Evolutionary conservation across 2,888 invertebrate genomes (phyloP), one percentile per base, ranked within the genome.

Genomic region (Pegoplata infirma): DNA sequence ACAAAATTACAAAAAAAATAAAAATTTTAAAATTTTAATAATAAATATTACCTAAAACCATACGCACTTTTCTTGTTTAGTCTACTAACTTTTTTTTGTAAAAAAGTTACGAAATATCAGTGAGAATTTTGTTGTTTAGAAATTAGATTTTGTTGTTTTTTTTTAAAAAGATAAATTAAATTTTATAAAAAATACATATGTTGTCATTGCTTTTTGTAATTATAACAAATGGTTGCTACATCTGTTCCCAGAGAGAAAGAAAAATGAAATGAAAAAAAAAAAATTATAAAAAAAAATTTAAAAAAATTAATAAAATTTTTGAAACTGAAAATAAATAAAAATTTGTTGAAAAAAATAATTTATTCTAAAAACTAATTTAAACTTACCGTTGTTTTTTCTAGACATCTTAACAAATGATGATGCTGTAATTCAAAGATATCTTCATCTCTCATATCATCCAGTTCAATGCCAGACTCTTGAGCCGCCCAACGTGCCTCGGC

Each of bases 371-470:
- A 21, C 12, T 47, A 40, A 14, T 21, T 44, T 10, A 19, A 55
- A 75, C 93, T 91, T 90, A 96, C 98, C 91, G 99, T 99, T 75
- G 99, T 98, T 90, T 98, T 97, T 90, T 99, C 99, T 86, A 99
- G 92, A 90, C 99, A 99, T 84, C 98, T 93, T 78, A 99, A 92
- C 76, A 99, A 92, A 90, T 99, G 99, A 90, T 99, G 99, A 90
- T 99, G 99, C 90, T 99, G 99, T 90, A 99, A 91, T 90, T 99
- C 98, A 91, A 99, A 99, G 87, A 99, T 98, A 90, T 99, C 98
- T 88, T 98, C 98, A 87, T 98, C 97, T 81, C 96, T 92, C 87
- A 93, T 94, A 82, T 98, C 98, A 85, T 97, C 97, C 84, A 96
- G 90, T 85, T 97, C 96, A 83, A 97, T 94, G 53, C 98, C 98